phyloP scores from a whole-genome alignment of 2,797 vertebrate species.

The Spinibarbus caldwelli region DNA sequence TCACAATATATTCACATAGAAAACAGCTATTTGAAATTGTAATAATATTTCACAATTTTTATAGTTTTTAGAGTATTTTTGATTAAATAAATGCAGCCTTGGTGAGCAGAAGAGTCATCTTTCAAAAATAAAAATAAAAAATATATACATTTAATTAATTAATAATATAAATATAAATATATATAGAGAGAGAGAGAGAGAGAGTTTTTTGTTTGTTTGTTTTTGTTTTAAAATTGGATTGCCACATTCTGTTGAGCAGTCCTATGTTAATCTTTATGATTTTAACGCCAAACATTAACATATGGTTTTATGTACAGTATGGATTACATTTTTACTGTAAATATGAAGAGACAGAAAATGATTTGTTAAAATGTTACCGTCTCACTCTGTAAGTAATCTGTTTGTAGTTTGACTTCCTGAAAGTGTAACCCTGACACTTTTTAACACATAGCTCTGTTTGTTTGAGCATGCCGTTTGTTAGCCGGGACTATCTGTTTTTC shows the following conservation, averaged over 20 bases:
- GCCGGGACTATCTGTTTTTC: neutral
- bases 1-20: too few species aligned
- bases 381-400: neutral
- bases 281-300: neutral
- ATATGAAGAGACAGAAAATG: neutral
- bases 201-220: too few species aligned
- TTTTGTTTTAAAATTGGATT: neutral
- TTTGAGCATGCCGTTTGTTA: neutral
- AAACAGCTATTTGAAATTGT: too few species aligned
- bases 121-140: too few species aligned
- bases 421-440: neutral
- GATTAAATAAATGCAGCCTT: too few species aligned
- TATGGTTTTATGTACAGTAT: neutral
- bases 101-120: too few species aligned
- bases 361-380: too few species aligned
- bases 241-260: neutral
- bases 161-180: too few species aligned
- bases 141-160: too few species aligned
- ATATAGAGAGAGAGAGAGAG: too few species aligned
- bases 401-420: neutral
- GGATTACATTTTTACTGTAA: neutral
- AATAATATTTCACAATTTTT: too few species aligned
- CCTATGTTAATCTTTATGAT: neutral
- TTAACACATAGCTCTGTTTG: neutral
- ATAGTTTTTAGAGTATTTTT: too few species aligned